Percentiles rank a stretch among this genome's conserved stretches.
Conservation (phyloP, 2,113 vertebrate genomes). For the Irena cyanogastra region DNA sequence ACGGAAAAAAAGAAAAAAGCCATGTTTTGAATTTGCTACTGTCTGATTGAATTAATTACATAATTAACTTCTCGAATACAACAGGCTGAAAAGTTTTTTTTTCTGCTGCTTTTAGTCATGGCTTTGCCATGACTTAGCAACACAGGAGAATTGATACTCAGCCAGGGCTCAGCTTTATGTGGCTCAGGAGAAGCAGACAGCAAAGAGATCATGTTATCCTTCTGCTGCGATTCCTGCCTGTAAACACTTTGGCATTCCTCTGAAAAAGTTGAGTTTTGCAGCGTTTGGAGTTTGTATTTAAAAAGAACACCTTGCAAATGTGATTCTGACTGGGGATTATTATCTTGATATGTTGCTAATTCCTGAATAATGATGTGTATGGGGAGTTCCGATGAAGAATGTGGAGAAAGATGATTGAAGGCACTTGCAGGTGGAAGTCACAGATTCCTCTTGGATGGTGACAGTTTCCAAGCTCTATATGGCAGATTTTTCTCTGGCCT, state of each 20-base stretch:
- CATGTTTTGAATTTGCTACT: constrained; percentile 25
- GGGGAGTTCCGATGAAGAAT: constrained; percentile 14
- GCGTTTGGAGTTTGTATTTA: not conserved
- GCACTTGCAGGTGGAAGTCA: constrained; percentile 45
- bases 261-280: not conserved
- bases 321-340: not conserved
- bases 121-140: not conserved
- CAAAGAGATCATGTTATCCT: not conserved
- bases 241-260: not conserved
- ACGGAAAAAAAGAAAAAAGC: not conserved
- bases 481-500: constrained; percentile 42
- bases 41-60: constrained; percentile 29
- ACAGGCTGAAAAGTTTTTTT: constrained; percentile 1
- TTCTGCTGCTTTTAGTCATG: not conserved
- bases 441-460: constrained; percentile 36
- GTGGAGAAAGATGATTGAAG: constrained; percentile 44
- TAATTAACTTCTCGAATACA: not conserved
- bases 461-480: constrained; percentile 29
- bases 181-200: not conserved
- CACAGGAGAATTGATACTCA: not conserved
- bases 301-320: not conserved
- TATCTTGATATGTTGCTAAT: not conserved
- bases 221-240: not conserved
- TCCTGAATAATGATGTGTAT: constrained; percentile 3
- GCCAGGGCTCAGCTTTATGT: not conserved